These are phyloP conservation scores for Lepeophtheirus salmonis DNA, from an alignment of 1,140 invertebrate species.

Conservation along the genomic window DNA sequence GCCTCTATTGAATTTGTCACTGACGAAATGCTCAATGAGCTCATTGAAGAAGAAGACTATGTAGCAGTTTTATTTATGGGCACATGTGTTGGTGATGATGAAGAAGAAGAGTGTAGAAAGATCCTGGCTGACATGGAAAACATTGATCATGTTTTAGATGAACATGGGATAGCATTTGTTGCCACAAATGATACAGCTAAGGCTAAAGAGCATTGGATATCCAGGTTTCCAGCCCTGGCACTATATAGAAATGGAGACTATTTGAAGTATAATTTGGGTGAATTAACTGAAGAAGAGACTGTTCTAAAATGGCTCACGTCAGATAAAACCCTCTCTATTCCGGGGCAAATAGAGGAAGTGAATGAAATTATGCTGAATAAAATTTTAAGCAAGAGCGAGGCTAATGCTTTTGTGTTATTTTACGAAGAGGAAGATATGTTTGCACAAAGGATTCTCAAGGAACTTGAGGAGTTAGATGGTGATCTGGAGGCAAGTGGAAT, in stretches of 20 bases:
- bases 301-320: conserved; percentile 64
- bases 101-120: conserved; percentile 54
- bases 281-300: conserved; percentile 71
- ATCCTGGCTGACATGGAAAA: conserved; percentile 70
- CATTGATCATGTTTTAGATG: conserved; percentile 79
- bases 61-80: conserved; percentile 72
- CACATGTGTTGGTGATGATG: conserved; percentile 51
- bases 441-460: conserved; percentile 64
- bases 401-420: conserved; percentile 12
- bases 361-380: conserved; percentile 74
- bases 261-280: conserved; percentile 54
- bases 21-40: conserved; percentile 67
- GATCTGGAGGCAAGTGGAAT: conserved; percentile 80
- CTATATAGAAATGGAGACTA: conserved; percentile 61
- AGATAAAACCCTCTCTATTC: conserved; percentile 67
- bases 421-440: conserved; percentile 61
- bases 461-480: conserved; percentile 80
- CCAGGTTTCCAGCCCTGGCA: conserved; percentile 55
- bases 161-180: conserved; percentile 80
- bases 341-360: conserved; percentile 77
- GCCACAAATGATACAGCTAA: conserved; percentile 45
- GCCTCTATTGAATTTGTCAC: conserved; percentile 91
- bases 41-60: conserved; percentile 78
- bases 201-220: conserved; percentile 41
- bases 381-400: conserved; percentile 42